Evolutionary conservation across 1,140 invertebrate genomes (phyloP), one percentile per base, ranked within the genome.

Genomic region (Brachionus rotundiformis): DNA sequence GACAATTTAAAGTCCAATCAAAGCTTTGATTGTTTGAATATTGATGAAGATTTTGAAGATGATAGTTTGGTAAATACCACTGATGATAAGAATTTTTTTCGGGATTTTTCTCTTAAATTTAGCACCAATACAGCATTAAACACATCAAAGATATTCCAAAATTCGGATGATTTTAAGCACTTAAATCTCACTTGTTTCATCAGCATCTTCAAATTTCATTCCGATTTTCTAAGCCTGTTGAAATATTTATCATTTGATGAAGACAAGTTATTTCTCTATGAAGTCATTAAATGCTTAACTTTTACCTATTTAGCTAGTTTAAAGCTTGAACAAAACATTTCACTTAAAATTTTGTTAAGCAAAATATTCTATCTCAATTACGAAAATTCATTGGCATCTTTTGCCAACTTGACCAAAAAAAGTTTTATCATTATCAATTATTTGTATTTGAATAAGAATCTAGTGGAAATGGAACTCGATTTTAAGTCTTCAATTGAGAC

Each of bases 71-170:
- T 29, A 0, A 44, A 25, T 19, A 44, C 68, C 1, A 79, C 54
- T 63, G 59, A 79, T 63, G 76, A 79, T 19, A 79, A 79, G 19
- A 79, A 63, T 39, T 79, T 79, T 79, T 79, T 59, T 63, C 44
- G 76, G 10, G 49, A 79, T 25, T 79, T 79, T 59, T 27, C 76
- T 10, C 27, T 79, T 23, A 54, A 79, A 23, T 59, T 79, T 23
- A 33, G 27, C 47, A 19, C 25, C 4, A 59, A 27, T 39, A n/a
- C 7, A 39, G 13, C 19, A 13, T 25, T 33, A n/a, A 68, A 68
- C 6, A 33, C 16, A 19, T 23, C 27, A 16, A 39, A 77, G 29
- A 19, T 59, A n/a, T 59, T 59, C 29, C 13, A 29, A 2, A 27
- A 41, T 13, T 44, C 11, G 2, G 39, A 19, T 6, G 44, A 59